Conservation (phyloP, 2,888 invertebrate genomes). For the Endotricha flammealis region DNA sequence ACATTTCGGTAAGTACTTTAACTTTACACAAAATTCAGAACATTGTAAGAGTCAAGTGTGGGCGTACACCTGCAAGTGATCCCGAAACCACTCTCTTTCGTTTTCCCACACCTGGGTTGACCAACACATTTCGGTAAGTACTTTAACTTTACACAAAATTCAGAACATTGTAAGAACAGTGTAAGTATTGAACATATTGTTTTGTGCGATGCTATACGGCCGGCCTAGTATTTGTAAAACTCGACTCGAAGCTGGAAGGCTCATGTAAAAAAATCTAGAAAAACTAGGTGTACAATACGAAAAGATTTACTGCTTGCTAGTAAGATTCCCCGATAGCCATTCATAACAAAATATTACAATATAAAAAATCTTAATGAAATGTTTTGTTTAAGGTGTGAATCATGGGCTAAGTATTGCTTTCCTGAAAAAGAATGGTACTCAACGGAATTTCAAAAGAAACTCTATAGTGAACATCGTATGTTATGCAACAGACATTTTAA, state of each 20-base stretch:
- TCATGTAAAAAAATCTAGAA: background rate
- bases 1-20: too few species aligned
- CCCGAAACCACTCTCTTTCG: too few species aligned
- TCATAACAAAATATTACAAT: too few species aligned
- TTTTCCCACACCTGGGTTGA: too few species aligned
- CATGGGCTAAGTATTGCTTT: slow-evolving; percentile 11
- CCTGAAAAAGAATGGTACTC: slow-evolving; percentile 2
- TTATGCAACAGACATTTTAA: background rate
- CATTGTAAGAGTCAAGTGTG: too few species aligned
- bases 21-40: too few species aligned
- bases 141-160: background rate
- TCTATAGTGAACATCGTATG: slow-evolving; percentile 3
- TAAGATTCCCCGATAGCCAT: too few species aligned
- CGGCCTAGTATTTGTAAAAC: too few species aligned
- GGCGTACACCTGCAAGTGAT: background rate
- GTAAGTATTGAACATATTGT: background rate
- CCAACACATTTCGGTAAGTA: too few species aligned
- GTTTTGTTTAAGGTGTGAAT: slow-evolving; percentile 14
- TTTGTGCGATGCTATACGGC: too few species aligned
- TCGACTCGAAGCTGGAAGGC: background rate
- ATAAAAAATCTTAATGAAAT: too few species aligned
- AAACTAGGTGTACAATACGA: background rate
- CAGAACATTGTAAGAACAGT: background rate
- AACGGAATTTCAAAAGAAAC: too few species aligned
- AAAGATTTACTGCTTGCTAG: background rate